Evolutionary conservation across 2,888 invertebrate genomes (phyloP).

Genomic region (Tetranychus truncatus): DNA sequence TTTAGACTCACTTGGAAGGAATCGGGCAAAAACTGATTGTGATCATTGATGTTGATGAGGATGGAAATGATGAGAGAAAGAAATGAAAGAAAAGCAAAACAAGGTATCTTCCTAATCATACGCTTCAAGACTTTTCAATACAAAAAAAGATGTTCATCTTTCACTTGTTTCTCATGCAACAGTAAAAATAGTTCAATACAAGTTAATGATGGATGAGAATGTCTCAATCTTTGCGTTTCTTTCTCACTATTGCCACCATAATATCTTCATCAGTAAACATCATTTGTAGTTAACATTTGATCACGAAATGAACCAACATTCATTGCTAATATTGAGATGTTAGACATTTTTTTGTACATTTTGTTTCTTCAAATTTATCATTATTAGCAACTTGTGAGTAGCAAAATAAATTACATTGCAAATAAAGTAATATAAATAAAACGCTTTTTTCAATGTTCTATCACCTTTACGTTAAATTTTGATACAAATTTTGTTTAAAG

Average conservation of each 20-base stretch:
- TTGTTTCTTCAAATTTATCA: too few relatives aligned
- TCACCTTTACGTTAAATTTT: too few relatives aligned
- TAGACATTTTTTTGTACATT: too few relatives aligned
- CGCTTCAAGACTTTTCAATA: background rate
- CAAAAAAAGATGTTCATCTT: background rate
- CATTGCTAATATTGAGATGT: too few relatives aligned
- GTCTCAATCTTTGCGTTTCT: background rate
- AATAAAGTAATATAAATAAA: too few relatives aligned
- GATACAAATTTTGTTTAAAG: too few relatives aligned
- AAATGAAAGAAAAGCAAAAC: background rate
- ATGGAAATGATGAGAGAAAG: background rate
- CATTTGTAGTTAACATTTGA: background rate
- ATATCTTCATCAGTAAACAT: background rate
- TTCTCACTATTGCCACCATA: background rate
- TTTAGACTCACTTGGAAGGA: background rate
- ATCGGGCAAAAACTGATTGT: too few relatives aligned
- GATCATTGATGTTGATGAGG: background rate
- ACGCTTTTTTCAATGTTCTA: too few relatives aligned
- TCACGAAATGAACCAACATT: background rate
- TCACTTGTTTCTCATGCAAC: background rate
- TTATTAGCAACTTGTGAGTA: too few relatives aligned
- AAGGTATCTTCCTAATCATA: slow-evolving; percentile 1
- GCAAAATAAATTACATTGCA: too few relatives aligned
- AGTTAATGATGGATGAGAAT: background rate
- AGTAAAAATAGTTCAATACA: background rate